A percentile compares a stretch with the other conserved stretches of the same genome.
These are phyloP conservation scores for Amblyjoppa fuscipennis DNA, from an alignment of 2,888 invertebrate genomes.

Conservation along the genomic window DNA sequence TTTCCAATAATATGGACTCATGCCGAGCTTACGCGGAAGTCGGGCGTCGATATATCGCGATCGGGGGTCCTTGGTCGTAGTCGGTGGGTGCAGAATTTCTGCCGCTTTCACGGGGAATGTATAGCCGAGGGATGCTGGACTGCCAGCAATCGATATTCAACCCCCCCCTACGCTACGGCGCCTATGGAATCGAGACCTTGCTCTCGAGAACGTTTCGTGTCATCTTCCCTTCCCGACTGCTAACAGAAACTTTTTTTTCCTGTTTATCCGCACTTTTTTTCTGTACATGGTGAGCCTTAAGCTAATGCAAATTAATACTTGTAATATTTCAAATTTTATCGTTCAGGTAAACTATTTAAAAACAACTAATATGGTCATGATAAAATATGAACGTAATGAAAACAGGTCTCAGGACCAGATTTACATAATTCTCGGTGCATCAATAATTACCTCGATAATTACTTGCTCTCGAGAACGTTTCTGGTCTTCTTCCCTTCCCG, in stretches of 20 bases:
- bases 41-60: slow-evolving; percentile 14
- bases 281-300: not conserved
- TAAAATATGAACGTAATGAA: no score
- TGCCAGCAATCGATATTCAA: slow-evolving; percentile 59
- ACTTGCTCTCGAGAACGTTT: slow-evolving; percentile 36
- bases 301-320: not conserved
- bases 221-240: slow-evolving; percentile 43
- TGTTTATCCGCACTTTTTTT: not conserved
- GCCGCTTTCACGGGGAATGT: slow-evolving; percentile 33
- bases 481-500: slow-evolving; percentile 39
- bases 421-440: no score
- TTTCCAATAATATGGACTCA: slow-evolving; percentile 36
- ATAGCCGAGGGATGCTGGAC: slow-evolving; percentile 22
- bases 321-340: no score
- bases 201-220: slow-evolving; percentile 39
- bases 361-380: no score
- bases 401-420: no score
- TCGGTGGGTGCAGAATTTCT: slow-evolving; percentile 39
- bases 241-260: slow-evolving; percentile 17
- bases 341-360: no score
- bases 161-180: slow-evolving; percentile 40
- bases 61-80: slow-evolving; percentile 17
- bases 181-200: slow-evolving; percentile 38
- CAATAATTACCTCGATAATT: no score
- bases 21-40: slow-evolving; percentile 37